Conservation (phyloP, 2,797 vertebrate genomes). For the Cyclopterus lumpus region DNA sequence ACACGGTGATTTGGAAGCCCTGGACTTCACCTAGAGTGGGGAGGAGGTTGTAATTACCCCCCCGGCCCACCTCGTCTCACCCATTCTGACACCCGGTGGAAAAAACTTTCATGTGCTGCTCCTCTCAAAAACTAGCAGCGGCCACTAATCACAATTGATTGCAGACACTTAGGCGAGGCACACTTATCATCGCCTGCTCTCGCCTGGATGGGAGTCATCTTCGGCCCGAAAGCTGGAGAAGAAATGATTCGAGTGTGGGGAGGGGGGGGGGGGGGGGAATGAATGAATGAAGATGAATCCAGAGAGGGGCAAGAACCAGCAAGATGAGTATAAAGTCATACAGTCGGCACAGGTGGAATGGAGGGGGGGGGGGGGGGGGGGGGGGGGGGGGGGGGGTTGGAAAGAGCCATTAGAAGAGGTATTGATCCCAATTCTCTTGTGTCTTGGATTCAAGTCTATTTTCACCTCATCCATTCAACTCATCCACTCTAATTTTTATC, state of each 20-base stretch:
- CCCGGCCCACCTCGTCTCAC: constrained; percentile 62
- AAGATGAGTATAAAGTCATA: constrained; percentile 43
- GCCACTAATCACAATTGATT: constrained; percentile 90
- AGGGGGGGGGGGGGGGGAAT: background rate
- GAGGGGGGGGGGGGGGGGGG: background rate
- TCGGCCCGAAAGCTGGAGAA: constrained; percentile 32
- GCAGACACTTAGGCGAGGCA: constrained; percentile 88
- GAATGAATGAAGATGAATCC: constrained; percentile 52
- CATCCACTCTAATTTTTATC: constrained; percentile 22
- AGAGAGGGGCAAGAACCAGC: constrained; percentile 17
- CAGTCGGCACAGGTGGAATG: constrained; percentile 38
- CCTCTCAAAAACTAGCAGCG: constrained; percentile 84
- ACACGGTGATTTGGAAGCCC: constrained; percentile 25
- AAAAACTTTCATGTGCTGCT: constrained; percentile 88
- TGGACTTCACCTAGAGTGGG: constrained; percentile 54
- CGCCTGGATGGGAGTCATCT: constrained; percentile 63
- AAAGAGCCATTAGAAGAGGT: constrained; percentile 26
- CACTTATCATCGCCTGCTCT: constrained; percentile 70
- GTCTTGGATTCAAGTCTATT: constrained; percentile 52
- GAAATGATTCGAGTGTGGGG: constrained; percentile 54
- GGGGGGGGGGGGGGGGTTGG: background rate
- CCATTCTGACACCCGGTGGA: constrained; percentile 86
- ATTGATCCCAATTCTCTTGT: constrained; percentile 28
- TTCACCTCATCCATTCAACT: constrained; percentile 11
- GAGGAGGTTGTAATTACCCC: constrained; percentile 79